Base-by-base conservation (phyloP, 1,140 invertebrate genomes). In the Monomorium pharaonis region DNA sequence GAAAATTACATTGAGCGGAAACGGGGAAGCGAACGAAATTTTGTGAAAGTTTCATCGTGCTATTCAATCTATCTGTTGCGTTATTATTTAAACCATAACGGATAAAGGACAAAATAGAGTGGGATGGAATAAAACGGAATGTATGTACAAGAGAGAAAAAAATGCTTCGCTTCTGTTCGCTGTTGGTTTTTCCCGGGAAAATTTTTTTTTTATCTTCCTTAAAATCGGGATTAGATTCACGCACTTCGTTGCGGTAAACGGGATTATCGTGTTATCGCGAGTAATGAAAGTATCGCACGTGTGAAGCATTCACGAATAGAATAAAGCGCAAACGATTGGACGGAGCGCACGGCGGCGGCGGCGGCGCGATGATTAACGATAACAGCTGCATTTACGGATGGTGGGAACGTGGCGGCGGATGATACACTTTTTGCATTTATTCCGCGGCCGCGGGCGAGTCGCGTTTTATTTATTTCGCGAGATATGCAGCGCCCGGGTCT, bases 321-420 rank as follows among this genome's bases (percentile, higher is more conserved):
- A 67, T 67, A 67, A 67, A 33, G 62, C 58, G 24, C 78, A 37
- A 27, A 47, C 42, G 54, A 83, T 74, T 21, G 78, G 78, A 72
- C 56, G 56, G 56, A 83, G 49, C 47, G 51, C 67, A 18, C 67
- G n/a, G n/a, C n/a, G n/a, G n/a, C n/a, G n/a, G n/a, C n/a, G n/a
- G n/a, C n/a, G 51, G 51, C 18, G n/a, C 42, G 18, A 74, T 83
- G 78, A 83, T 83, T 74, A 83, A 83, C 78, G 78, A 74, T 83
- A 83, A 83, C 78, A 74, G 78, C 78, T 74, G 78, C 51, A 47
- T 83, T 83, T 83, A 83, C 54, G 14, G n/a, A 58, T 54, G 67
- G 49, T 33, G 78, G 51, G 24, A 81, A 72, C 78, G 65, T 51
- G 65, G 21, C 27, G 63, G 63, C 27, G 63, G 63, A 56, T 72